Conservation (phyloP, 2,797 vertebrate species). For the Tenualosa ilisha region DNA sequence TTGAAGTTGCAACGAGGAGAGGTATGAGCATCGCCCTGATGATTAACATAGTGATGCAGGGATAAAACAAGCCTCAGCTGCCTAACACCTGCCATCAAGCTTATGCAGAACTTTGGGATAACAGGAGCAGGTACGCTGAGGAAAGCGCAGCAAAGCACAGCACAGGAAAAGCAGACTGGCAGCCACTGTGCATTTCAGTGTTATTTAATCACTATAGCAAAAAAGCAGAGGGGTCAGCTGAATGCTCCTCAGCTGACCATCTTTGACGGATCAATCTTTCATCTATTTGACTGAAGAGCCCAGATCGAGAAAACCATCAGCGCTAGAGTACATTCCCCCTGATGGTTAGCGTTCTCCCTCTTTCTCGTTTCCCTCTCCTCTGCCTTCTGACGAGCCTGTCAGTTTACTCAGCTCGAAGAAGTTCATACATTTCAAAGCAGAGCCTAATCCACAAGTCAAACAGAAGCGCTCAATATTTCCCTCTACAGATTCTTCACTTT, state of each 20-base stretch:
- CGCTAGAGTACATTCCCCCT: background rate
- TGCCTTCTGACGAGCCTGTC: background rate
- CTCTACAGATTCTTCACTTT: background rate
- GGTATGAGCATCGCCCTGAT: background rate
- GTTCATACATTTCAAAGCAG: conserved; percentile 5
- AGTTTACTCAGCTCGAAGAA: background rate
- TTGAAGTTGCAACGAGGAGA: background rate
- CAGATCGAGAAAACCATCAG: background rate
- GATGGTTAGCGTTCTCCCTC: background rate
- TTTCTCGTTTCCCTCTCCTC: background rate
- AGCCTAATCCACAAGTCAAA: conserved; percentile 7
- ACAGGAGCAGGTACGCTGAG: background rate
- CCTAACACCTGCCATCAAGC: background rate
- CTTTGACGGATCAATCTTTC: background rate
- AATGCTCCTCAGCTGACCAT: background rate
- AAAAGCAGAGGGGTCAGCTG: background rate
- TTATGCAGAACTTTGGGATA: background rate
- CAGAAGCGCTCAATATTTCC: background rate
- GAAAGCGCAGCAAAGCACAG: background rate
- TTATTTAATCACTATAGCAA: background rate
- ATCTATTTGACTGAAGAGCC: background rate
- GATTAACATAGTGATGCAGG: background rate
- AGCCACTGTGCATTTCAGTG: background rate
- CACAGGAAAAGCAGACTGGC: no score
- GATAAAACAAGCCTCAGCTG: background rate